These are phyloP conservation scores for Caranx ignobilis DNA, from an alignment of 2,113 vertebrate genomes.

Conservation along the genomic window DNA sequence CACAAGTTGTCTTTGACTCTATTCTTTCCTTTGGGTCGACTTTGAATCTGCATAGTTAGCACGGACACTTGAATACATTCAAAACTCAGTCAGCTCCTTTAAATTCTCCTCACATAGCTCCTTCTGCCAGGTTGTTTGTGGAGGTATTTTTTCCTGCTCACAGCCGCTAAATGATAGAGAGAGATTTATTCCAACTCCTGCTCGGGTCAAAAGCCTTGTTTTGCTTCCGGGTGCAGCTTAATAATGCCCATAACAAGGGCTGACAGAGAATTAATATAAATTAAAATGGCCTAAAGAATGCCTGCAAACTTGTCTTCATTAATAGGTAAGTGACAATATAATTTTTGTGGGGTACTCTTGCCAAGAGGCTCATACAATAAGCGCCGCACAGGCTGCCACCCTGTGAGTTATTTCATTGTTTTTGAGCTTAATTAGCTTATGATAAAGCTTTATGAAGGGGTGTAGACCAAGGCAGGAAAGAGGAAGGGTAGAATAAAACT, in stretches of 20 bases:
- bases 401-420: constrained; percentile 72
- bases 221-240: constrained; percentile 77
- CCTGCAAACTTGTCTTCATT: constrained; percentile 83
- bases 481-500: constrained; percentile 63
- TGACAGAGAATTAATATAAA: constrained; percentile 85
- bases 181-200: constrained; percentile 73
- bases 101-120: constrained; percentile 56
- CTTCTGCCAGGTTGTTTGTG: constrained; percentile 60
- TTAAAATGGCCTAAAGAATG: constrained; percentile 78
- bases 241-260: constrained; percentile 78
- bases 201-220: constrained; percentile 75
- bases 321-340: constrained; percentile 80
- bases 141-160: constrained; percentile 48
- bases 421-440: constrained; percentile 75
- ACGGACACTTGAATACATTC: constrained; percentile 22
- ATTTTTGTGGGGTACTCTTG: constrained; percentile 65
- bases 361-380: constrained; percentile 60
- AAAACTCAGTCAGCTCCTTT: constrained; percentile 29
- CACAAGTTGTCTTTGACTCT: constrained; percentile 7
- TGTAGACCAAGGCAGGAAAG: constrained; percentile 44
- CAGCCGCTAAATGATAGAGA: constrained; percentile 65
- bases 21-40: constrained; percentile 2
- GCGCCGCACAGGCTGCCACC: constrained; percentile 46
- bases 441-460: constrained; percentile 63
- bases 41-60: constrained; percentile 26